Evolutionary conservation across 64 coral and sea anemone species (phyloP).

Genomic region (Actinia tenebrosa): DNA sequence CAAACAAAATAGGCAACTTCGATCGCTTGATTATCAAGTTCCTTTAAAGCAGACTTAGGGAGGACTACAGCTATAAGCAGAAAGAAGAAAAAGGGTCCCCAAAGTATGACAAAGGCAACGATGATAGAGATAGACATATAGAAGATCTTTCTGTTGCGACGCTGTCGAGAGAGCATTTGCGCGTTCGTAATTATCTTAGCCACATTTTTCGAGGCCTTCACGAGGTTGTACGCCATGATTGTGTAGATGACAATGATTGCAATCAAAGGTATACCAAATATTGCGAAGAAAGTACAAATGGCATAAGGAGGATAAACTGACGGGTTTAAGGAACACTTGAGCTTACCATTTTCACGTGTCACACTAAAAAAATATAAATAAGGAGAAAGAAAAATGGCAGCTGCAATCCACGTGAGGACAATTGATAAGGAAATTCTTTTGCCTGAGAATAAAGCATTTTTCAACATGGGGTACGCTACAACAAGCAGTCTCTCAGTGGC

Average conservation of each 20-base stretch:
- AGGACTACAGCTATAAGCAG: neutral
- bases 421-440: neutral
- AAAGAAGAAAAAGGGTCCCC: neutral
- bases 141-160: neutral
- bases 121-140: neutral
- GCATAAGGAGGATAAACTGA: neutral
- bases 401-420: neutral
- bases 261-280: neutral
- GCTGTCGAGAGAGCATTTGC: neutral
- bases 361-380: neutral
- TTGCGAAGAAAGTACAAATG: neutral
- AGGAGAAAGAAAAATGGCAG: neutral
- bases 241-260: slow-evolving; percentile 1
- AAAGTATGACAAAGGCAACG: neutral
- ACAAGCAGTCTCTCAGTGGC: neutral
- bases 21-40: neutral
- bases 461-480: slow-evolving; percentile 3
- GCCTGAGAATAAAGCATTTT: neutral
- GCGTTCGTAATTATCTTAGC: neutral
- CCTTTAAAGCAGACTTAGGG: neutral
- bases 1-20: neutral
- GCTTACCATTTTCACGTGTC: neutral
- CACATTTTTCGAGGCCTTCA: slow-evolving; percentile 1
- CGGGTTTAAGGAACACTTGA: neutral
- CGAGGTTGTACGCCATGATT: neutral